Evolutionary conservation across 2,888 invertebrate genomes (phyloP).

Genomic region (Drosophila neutralis): DNA sequence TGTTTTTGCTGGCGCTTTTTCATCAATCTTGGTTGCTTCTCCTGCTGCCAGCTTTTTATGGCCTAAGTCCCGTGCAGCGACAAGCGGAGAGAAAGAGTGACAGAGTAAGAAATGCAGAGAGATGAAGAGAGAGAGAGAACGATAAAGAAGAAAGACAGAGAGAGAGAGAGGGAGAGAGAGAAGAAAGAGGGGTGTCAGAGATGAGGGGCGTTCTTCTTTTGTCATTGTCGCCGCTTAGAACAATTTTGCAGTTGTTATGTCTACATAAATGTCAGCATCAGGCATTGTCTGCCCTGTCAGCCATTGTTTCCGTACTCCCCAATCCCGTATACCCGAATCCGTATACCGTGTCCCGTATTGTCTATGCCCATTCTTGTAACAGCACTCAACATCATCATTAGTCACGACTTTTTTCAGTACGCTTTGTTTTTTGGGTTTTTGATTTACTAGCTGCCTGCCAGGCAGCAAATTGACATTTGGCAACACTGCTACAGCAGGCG

Average conservation of each 20-base stretch:
- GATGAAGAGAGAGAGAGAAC: neutral
- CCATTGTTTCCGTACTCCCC: slow-evolving; percentile 46
- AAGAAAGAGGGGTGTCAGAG: neutral
- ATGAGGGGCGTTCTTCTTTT: slow-evolving; percentile 33
- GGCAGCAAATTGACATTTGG: slow-evolving; percentile 33
- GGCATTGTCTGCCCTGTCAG: slow-evolving; percentile 67
- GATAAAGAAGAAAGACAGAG: neutral
- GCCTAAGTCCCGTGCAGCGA: slow-evolving; percentile 29
- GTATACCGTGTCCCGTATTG: slow-evolving; percentile 23
- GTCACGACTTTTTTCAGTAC: slow-evolving; percentile 28
- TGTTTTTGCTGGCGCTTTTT: slow-evolving; percentile 70
- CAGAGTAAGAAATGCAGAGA: neutral
- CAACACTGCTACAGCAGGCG: slow-evolving; percentile 29
- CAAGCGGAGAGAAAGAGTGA: neutral
- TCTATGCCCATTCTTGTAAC: slow-evolving; percentile 24
- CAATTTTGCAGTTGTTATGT: slow-evolving; percentile 66
- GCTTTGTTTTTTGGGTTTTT: slow-evolving; percentile 15
- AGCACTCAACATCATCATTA: slow-evolving; percentile 56
- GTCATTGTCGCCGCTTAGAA: slow-evolving; percentile 57
- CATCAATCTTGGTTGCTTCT: slow-evolving; percentile 73
- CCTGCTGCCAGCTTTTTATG: slow-evolving; percentile 53
- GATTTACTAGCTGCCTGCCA: slow-evolving; percentile 38
- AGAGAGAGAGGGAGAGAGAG: neutral
- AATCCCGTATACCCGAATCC: slow-evolving; percentile 33
- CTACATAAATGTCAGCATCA: slow-evolving; percentile 78